These are phyloP conservation scores for Leptinotarsa juncta DNA, from an alignment of 2,888 invertebrate genomes.

Conservation along the genomic window DNA sequence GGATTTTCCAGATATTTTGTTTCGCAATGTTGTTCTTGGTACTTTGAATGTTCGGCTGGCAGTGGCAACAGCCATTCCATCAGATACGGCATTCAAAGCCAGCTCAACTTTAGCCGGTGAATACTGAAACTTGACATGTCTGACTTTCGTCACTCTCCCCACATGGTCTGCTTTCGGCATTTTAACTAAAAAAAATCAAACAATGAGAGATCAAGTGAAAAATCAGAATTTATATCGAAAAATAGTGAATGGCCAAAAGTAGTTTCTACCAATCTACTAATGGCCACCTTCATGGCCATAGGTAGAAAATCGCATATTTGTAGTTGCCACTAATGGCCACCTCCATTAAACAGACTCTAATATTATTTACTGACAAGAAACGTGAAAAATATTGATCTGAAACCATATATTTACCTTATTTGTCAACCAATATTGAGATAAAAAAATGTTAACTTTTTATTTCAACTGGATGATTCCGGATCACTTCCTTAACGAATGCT, in stretches of 20 bases:
- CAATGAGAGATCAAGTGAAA: conserved; percentile 21
- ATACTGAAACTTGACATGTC: conserved; percentile 25
- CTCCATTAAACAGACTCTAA: conserved; percentile 20
- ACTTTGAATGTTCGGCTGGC: conserved; percentile 23
- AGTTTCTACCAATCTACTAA: conserved; percentile 24
- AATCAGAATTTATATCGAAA: conserved; percentile 18
- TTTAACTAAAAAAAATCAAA: conserved; percentile 17
- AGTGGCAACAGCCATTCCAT: conserved; percentile 22
- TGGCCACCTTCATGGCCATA: conserved; percentile 25
- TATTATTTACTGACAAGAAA: conserved; percentile 21
- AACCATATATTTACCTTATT: conserved; percentile 21
- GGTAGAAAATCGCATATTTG: conserved; percentile 21
- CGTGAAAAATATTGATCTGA: conserved; percentile 24
- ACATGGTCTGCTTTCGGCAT: conserved; percentile 17
- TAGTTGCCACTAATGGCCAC: conserved; percentile 25
- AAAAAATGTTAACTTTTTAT: not conserved
- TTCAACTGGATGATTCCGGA: conserved; percentile 21
- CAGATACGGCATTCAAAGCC: conserved; percentile 25
- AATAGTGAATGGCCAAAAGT: conserved; percentile 19
- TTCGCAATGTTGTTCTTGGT: conserved; percentile 23
- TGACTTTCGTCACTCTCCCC: conserved; percentile 21
- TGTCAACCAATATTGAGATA: not conserved
- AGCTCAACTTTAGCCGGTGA: conserved; percentile 27
- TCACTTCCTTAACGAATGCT: conserved; percentile 15
- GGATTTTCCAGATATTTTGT: conserved; percentile 25